Evolutionary conservation across 2,113 vertebrate species (phyloP).

Genomic region (Pomatorhinus ruficollis): DNA sequence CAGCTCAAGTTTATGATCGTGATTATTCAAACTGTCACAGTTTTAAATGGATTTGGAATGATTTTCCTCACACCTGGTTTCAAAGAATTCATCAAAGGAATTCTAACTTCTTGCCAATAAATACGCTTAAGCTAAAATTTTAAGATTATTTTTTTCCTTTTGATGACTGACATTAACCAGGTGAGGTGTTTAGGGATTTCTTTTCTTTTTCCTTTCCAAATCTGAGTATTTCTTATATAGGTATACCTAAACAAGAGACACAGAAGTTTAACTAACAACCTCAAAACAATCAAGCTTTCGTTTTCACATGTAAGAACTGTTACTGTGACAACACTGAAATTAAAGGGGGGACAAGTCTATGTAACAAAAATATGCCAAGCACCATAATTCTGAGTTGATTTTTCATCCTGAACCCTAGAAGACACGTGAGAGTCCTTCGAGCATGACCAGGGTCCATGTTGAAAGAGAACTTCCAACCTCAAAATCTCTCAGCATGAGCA

Average conservation of each 20-base stretch:
- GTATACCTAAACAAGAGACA: not conserved
- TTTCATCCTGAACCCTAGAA: not conserved
- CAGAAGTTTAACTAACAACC: not conserved
- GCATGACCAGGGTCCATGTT: not conserved
- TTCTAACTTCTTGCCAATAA: not conserved
- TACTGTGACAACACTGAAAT: not conserved
- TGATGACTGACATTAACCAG: not conserved
- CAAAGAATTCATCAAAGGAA: not conserved
- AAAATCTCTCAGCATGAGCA: not conserved
- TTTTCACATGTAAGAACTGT: not conserved
- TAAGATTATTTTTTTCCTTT: not conserved
- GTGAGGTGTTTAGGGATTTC: not conserved
- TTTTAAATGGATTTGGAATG: not conserved
- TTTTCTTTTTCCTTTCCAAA: not conserved
- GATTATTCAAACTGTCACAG: not conserved
- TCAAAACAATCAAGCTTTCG: not conserved
- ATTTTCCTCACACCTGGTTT: not conserved
- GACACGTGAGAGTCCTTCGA: fast-evolving
- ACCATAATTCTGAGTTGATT: not conserved
- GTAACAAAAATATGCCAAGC: not conserved
- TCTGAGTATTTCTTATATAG: not conserved
- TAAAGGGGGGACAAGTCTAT: not conserved
- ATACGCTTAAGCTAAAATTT: not conserved
- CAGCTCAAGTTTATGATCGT: not conserved
- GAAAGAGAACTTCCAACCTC: not conserved